A percentile compares a stretch with the other conserved stretches of the same genome.
phyloP scores from a whole-genome alignment of 92 coral and sea anemone species.

The Hydrozoanthus gracilis region DNA sequence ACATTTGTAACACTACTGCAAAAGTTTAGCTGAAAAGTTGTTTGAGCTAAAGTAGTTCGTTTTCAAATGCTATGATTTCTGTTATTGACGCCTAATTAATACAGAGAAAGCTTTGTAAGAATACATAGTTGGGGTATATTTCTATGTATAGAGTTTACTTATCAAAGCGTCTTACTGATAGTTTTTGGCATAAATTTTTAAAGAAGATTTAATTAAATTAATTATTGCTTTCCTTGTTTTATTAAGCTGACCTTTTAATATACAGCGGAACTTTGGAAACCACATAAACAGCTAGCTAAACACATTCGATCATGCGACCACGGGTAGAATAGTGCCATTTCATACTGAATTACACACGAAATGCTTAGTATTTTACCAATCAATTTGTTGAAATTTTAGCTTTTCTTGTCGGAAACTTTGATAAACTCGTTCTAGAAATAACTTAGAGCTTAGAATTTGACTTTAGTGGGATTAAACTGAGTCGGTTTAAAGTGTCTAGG shows the following conservation, averaged over 20 bases:
- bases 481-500: neutral
- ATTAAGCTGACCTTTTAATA: conserved; percentile 9
- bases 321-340: neutral
- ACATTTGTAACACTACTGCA: neutral
- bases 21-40: neutral
- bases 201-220: neutral
- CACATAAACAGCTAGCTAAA: neutral
- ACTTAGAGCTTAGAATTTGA: conserved; percentile 1
- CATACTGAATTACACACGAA: neutral
- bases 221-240: neutral
- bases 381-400: neutral
- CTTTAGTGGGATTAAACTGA: neutral
- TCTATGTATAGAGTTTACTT: neutral
- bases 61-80: neutral
- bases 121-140: neutral
- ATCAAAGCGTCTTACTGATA: neutral
- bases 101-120: neutral
- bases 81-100: neutral
- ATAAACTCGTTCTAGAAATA: conserved; percentile 14
- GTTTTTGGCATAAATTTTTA: neutral
- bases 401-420: conserved; percentile 19
- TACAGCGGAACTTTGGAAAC: conserved; percentile 23
- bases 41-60: neutral
- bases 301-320: neutral
- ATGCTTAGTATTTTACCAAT: conserved; percentile 42